phyloP scores from a whole-genome alignment of 1,140 invertebrate species.

The Brachionus rotundiformis region DNA sequence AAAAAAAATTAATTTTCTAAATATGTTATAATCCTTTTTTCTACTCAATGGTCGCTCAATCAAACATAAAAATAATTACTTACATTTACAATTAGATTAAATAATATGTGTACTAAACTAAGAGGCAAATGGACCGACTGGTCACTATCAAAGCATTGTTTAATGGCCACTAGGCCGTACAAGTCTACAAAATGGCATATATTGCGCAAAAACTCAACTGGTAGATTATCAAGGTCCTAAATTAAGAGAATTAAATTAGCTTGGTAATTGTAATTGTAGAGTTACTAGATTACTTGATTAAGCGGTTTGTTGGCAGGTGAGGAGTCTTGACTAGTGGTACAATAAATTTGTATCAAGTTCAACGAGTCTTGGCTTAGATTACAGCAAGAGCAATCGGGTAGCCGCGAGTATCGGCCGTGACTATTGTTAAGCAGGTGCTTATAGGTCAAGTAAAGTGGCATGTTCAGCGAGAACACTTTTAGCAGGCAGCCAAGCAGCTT shows the following conservation, averaged over 20 bases:
- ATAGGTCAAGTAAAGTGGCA: constrained; percentile 35
- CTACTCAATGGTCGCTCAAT: neutral
- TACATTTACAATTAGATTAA: constrained; percentile 47
- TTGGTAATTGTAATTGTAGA: too few relatives aligned
- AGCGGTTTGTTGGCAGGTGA: neutral
- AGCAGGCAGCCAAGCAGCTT: neutral
- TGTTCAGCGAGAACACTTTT: constrained; percentile 19
- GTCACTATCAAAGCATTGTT: neutral
- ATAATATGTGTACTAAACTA: constrained; percentile 16
- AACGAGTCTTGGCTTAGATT: neutral
- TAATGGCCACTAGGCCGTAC: constrained; percentile 17
- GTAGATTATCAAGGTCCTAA: constrained; percentile 21
- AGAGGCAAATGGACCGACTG: neutral
- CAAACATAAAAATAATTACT: neutral
- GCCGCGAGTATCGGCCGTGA: neutral
- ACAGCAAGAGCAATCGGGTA: neutral
- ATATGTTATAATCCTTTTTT: too few relatives aligned
- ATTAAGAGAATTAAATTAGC: neutral
- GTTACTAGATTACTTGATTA: too few relatives aligned
- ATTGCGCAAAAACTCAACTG: constrained; percentile 28
- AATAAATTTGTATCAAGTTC: constrained; percentile 37
- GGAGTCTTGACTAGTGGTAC: neutral
- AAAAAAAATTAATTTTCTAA: neutral
- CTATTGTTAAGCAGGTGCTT: neutral
- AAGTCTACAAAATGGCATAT: constrained; percentile 48